phyloP scores from a whole-genome alignment of 2,888 invertebrate genomes.

The Caenorhabditis angaria region DNA sequence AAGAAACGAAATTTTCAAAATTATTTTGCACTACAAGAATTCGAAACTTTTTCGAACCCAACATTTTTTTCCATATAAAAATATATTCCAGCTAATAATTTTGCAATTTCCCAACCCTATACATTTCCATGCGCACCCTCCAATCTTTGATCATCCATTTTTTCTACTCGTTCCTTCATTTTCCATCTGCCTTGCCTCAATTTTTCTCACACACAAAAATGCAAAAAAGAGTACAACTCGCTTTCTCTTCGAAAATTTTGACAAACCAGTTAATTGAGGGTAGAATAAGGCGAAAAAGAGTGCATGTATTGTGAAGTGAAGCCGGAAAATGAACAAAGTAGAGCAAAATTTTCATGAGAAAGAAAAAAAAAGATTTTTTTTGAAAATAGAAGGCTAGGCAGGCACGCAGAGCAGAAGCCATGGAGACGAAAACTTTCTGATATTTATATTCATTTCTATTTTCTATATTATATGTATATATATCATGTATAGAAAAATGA shows the following conservation, averaged over 20 bases:
- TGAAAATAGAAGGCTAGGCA: background rate
- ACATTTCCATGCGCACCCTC: too few relatives aligned
- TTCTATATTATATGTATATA: background rate
- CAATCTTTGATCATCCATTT: too few relatives aligned
- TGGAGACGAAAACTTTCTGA: conserved; percentile 1
- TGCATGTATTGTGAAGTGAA: background rate
- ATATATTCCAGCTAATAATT: too few relatives aligned
- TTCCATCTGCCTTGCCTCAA: too few relatives aligned
- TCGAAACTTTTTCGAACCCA: too few relatives aligned
- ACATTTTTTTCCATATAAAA: too few relatives aligned
- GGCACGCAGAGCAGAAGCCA: background rate
- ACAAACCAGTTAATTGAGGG: conserved; percentile 5
- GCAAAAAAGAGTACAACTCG: conserved; percentile 1
- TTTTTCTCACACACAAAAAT: too few relatives aligned
- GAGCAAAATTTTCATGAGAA: too few relatives aligned
- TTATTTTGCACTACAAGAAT: too few relatives aligned
- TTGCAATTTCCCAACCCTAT: too few relatives aligned
- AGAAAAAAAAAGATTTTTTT: background rate
- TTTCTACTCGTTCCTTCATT: too few relatives aligned
- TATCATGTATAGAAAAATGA: background rate
- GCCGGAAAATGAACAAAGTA: conserved; percentile 8
- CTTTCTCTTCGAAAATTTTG: conserved; percentile 4
- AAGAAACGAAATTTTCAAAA: too few relatives aligned
- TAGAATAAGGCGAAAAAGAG: background rate
- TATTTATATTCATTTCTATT: background rate